Evolutionary conservation across 1,140 invertebrate genomes (phyloP), one percentile per base, ranked within the genome.

Genomic region (Holotrichia oblita): DNA sequence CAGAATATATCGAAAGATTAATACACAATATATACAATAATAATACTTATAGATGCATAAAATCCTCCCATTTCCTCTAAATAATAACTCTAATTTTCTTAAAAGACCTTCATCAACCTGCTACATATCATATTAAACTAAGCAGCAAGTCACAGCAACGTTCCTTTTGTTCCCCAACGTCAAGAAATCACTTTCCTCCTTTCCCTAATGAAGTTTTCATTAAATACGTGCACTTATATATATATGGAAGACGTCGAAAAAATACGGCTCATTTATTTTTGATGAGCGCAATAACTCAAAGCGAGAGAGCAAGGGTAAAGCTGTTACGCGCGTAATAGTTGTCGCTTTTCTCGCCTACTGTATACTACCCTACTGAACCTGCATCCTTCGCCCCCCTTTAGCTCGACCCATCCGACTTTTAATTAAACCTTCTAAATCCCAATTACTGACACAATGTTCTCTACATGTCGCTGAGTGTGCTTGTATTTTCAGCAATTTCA

Each of bases 401-500:
- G 48, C 48, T 55, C 27, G 27, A 55, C 27, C 61, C 59, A 12
- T 69, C 61, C 20, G 22, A 27, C 22, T 9, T 69, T 69, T 69
- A 69, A 69, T 69, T 69, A 69, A 69, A 69, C 61, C 61, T 69
- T 69, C 61, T 69, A 27, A 69, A 69, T 69, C 61, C 61, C 61
- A 34, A 69, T 69, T 69, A 69, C 61, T 34, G 27, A 69, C 61
- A 27, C 61, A 69, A 69, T 69, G 41, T 76, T 76, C 75, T 44
- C 77, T 80, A 79, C 80, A 81, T 81, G 79, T 81, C 77, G 80
- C 79, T 78, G 69, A 81, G 79, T 80, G 80, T 81, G 78, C 79
- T 81, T 83, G 81, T 86, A 83, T 88, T 91, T 92, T 91, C 91
- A 92, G 91, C 89, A 91, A 91, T 89, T 91, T 90, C 89, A 90